Base-by-base conservation (phyloP, 2,888 invertebrate species). In the Polia nebulosa region DNA sequence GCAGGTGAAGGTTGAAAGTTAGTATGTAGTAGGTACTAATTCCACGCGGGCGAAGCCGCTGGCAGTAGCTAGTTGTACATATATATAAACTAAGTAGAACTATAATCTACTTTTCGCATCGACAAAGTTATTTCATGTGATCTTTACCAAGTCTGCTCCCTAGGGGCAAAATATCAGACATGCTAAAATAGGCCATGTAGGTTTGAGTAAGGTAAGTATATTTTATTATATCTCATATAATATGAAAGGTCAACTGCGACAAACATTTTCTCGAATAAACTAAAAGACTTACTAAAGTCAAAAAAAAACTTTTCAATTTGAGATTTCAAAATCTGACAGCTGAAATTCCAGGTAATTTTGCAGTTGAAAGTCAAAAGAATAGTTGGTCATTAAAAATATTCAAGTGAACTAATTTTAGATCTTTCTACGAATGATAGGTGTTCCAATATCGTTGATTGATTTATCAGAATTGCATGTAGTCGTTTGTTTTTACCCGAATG, bases 91-190 rank as follows among this genome's bases (percentile, higher is more conserved):
- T 15, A 32, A 45, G 20, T 45, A 32, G 7, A 41, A 56, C 59
- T 32, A 44, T 39, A 53, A 47, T 34, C 44, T 55, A 49, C 17
- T 57, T 25, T 49, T 36, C 15, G 47, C 39, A 51, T 64, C 66
- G 57, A 45, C 65, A 78, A 80, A 81, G 72, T 69, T 72, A 82
- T 84, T 82, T 82, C 62, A 78, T 78, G 77, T 85, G 87, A 86
- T 85, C 85, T 87, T 88, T 84, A 81, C 64, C 70, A 63, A 68
- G 63, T 57, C 69, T 64, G 45, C 58, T 79, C 86, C 86, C 85
- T 66, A 39, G 68, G 82, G 85, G 71, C 70, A 63, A 73, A 73
- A 81, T 80, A 83, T 73, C 71, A 82, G 62, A 73, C 77, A 70
- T 70, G 74, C 69, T 70, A 66, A 70, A 70, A 75, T 66, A 70